Conservation (phyloP, 2,888 invertebrate genomes). For the Heteropelma amictum region DNA sequence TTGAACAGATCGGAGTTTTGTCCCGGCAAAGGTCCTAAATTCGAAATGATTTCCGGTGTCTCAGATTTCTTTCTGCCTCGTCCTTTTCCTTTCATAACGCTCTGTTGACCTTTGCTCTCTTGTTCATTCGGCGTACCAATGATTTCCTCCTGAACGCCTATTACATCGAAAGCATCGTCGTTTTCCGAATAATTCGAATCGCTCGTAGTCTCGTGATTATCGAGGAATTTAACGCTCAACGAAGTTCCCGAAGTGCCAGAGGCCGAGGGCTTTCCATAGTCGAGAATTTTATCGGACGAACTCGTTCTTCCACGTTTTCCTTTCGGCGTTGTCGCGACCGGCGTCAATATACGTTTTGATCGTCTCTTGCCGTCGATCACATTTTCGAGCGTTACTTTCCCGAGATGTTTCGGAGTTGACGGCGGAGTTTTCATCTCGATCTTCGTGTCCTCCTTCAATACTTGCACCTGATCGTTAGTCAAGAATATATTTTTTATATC, state of each 20-base stretch:
- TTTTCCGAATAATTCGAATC: constrained; percentile 61
- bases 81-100: constrained; percentile 79
- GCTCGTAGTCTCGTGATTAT: constrained; percentile 61
- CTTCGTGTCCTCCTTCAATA: constrained; percentile 66
- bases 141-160: constrained; percentile 65
- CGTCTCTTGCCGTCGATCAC: constrained; percentile 69
- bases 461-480: constrained; percentile 70
- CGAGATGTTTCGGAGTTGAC: constrained; percentile 66
- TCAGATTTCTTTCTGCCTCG: constrained; percentile 80
- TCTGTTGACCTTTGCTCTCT: constrained; percentile 63
- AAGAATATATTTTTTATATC: constrained; percentile 69
- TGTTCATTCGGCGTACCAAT: constrained; percentile 64
- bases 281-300: constrained; percentile 15
- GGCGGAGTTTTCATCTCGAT: constrained; percentile 60
- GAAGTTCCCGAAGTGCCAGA: constrained; percentile 62
- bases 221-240: constrained; percentile 46
- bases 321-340: constrained; percentile 61
- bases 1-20: constrained; percentile 79
- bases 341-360: constrained; percentile 63
- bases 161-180: constrained; percentile 52
- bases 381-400: constrained; percentile 70
- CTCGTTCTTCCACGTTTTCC: constrained; percentile 44
- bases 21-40: constrained; percentile 80
- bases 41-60: constrained; percentile 78
- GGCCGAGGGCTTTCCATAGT: constrained; percentile 61